phyloP scores from a whole-genome alignment of 2,888 invertebrate species.

The Tetramorium bicarinatum region DNA sequence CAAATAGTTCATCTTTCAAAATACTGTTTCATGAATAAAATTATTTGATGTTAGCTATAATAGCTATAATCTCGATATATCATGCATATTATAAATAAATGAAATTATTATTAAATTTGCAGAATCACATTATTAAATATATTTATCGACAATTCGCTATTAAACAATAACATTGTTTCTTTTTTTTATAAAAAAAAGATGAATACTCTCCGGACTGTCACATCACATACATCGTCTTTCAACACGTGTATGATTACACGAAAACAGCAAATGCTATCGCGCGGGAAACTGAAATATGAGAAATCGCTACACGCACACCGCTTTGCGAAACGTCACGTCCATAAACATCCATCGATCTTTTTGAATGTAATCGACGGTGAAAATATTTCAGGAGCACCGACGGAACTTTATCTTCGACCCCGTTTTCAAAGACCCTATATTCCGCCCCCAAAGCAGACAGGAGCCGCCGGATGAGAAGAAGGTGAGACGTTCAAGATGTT shows the following conservation, averaged over 20 bases:
- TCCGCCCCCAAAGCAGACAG: constrained; percentile 31
- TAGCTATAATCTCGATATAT: not conserved
- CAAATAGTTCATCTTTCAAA: not conserved
- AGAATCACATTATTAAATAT: not conserved
- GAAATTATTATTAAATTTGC: not conserved
- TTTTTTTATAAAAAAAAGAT: not conserved
- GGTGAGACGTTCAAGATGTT: constrained; percentile 11
- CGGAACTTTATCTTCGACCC: constrained; percentile 73
- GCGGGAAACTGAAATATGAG: constrained; percentile 48
- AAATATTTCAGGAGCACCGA: constrained; percentile 79
- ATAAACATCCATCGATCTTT: constrained; percentile 42
- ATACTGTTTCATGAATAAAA: not conserved
- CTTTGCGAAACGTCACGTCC: constrained; percentile 44
- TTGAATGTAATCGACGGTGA: constrained; percentile 55
- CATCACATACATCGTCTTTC: constrained; percentile 3
- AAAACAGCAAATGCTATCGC: constrained; percentile 22
- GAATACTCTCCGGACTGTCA: constrained; percentile 15
- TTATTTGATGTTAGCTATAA: not conserved
- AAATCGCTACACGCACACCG: constrained; percentile 42
- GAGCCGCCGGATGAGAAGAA: constrained; percentile 36
- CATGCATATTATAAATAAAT: not conserved
- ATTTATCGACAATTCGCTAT: not conserved
- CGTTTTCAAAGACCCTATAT: constrained; percentile 65
- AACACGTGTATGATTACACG: constrained; percentile 5
- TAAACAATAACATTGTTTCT: not conserved